Evolutionary conservation across 1,140 invertebrate species (phyloP), one percentile per base, ranked within the genome.

Genomic region (Idris sp.): DNA sequence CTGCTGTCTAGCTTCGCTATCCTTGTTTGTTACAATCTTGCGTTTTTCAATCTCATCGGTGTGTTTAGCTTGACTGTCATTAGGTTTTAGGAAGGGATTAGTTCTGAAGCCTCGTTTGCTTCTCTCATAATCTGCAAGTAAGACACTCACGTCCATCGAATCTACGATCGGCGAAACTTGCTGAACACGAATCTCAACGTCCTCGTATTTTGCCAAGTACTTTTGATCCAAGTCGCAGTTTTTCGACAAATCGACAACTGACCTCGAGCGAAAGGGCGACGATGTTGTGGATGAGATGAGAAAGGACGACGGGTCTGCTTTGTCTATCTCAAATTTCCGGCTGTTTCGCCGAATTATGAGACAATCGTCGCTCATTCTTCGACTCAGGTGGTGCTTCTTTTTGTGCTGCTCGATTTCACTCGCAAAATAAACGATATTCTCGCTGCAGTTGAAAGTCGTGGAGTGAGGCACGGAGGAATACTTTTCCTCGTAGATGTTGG

Each of bases 21-120:
- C 92, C 88, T 96, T 96, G 49, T 92, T 91, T 35, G n/a, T n/a
- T 95, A 93, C 56, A 94, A 95, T 90, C 83, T 95, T 93, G 64
- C 92, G n/a, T n/a, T n/a, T 90, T 76, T 94, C 92, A 15, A 93
- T 92, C 79, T 95, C 93, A 90, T 92, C 1, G 64, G 90, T 89
- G 31, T 89, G 86, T 30, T 89, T 15, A 8, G 14, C 16, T 69
- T 13, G 43, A 14, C 11, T 14, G 0, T 62, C 64, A 0, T 80
- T 77, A 19, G 79, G 74, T 9, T 74, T 68, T 0, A 86, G 48
- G 30, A 87, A 87, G 0, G 86, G 85, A 77, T 87, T 87, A 0
- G 72, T 82, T 1, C 84, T 87, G 56, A 90, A 89, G 4, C 88
- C 88, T 9, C 89, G 88, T 75, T 92, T 92, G 38, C 89, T 89